Evolutionary conservation across 2,888 invertebrate species (phyloP), one percentile per base, ranked within the genome.

Genomic region (Toxonevra muliebris): DNA sequence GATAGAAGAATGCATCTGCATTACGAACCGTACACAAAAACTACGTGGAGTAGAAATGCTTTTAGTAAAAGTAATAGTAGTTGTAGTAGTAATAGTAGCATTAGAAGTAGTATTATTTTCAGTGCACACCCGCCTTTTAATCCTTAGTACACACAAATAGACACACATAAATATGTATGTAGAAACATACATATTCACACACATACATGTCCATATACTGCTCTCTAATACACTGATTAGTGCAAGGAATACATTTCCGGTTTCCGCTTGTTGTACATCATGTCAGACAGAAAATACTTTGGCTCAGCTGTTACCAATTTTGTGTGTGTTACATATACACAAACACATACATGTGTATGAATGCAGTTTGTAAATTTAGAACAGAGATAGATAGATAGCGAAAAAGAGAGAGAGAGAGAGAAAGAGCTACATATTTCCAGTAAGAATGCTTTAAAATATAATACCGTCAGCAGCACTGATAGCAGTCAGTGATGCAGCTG

Each of bases 231-330:
- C 72, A 73, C 68, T 72, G 72, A 72, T 72, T 73, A 73, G 71
- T 71, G 71, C 72, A 65, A 67, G 72, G 71, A 66, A 71, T 66
- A 70, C 69, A 72, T 71, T 71, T 74, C 73, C 73, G 66, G 68
- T 69, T 73, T 73, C 72, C 73, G 73, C 61, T 69, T 69, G 71
- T 73, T 73, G 71, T 74, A 71, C 66, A 73, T 73, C 74, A 73
- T 74, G 75, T 74, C 71, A 71, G 73, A 74, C 72, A 71, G 12
- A 71, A 73, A 73, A 73, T 71, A 69, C 71, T 75, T 75, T 72
- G 72, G 74, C 74, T 75, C 75, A 75, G 71, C 72, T 74, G 75
- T 71, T 75, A 68, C 71, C 63, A 74, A 71, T 73, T 71, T 69
- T 71, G 63, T 67, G 59, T 55, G 54, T 55, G 12, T 54, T 13